Percentiles rank a stretch among this genome's conserved stretches.
phyloP scores from a whole-genome alignment of 2,797 vertebrate species.

The Darevskia nairensis region DNA sequence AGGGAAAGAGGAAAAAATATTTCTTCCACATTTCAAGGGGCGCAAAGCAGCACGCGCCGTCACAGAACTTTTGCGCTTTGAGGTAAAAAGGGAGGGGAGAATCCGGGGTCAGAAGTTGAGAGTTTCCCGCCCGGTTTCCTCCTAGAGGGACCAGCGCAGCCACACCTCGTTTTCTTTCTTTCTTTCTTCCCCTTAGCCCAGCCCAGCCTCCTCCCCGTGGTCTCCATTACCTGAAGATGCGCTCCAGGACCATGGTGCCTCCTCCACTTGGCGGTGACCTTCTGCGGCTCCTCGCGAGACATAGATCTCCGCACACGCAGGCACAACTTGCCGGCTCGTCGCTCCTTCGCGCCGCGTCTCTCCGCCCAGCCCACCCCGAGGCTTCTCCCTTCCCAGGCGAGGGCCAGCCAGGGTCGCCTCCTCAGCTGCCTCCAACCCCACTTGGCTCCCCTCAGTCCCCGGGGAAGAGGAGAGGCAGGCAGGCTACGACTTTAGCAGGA shows the following conservation, averaged over 20 bases:
- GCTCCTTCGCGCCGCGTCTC: not conserved
- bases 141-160: not conserved
- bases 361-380: too few relatives aligned
- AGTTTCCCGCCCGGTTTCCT: not conserved
- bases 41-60: not conserved
- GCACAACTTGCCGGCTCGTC: not conserved
- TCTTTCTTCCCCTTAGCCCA: not conserved
- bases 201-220: not conserved
- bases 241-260: not conserved
- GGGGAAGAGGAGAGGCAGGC: not conserved
- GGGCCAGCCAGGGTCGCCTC: not conserved
- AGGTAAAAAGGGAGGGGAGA: not conserved
- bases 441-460: not conserved
- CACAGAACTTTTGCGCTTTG: not conserved
- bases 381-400: not conserved
- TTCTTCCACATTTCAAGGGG: not conserved
- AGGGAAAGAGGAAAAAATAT: not conserved
- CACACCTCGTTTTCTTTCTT: not conserved
- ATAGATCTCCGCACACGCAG: not conserved
- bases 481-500: not conserved
- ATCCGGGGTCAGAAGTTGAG: not conserved
- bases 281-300: slow-evolving; percentile 4
- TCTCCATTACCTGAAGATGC: slow-evolving; percentile 12
- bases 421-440: not conserved
- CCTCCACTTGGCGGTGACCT: not conserved